Evolutionary conservation across 2,797 vertebrate species (phyloP).

Genomic region (Chelonia mydas): DNA sequence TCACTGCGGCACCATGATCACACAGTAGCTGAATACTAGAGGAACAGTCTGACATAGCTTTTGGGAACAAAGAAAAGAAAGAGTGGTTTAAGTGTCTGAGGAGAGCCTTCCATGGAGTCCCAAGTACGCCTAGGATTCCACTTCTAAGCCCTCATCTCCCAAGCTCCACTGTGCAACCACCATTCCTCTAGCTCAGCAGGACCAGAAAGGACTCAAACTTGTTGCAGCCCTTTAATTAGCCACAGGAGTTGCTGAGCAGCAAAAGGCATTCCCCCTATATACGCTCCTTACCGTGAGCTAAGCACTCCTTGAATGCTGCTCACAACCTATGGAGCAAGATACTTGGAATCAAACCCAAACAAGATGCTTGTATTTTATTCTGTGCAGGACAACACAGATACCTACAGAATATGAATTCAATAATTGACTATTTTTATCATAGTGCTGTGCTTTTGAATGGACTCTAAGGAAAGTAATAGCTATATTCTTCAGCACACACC

Average conservation of each 20-base stretch:
- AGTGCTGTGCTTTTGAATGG: background rate
- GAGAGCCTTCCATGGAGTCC: accelerated
- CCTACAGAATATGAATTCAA: background rate
- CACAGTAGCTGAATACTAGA: conserved; percentile 95
- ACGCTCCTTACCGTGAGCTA: background rate
- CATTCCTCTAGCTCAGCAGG: background rate
- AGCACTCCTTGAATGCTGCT: no score
- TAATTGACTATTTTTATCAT: background rate
- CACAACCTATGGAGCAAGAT: background rate
- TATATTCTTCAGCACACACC: background rate
- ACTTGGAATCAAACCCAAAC: background rate
- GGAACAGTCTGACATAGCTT: conserved; percentile 95
- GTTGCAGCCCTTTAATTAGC: background rate
- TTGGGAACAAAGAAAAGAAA: background rate
- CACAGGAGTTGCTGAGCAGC: background rate
- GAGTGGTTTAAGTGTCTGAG: background rate
- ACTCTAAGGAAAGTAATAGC: background rate
- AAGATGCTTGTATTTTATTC: background rate
- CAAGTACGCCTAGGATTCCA: accelerated
- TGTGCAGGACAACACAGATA: background rate
- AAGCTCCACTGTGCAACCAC: background rate
- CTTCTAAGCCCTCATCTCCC: background rate
- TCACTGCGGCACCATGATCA: conserved; percentile 92
- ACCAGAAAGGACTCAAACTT: background rate
- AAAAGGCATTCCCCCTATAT: background rate